Conservation (phyloP, 92 coral and sea anemone species). For the Epizoanthus rinbou region DNA sequence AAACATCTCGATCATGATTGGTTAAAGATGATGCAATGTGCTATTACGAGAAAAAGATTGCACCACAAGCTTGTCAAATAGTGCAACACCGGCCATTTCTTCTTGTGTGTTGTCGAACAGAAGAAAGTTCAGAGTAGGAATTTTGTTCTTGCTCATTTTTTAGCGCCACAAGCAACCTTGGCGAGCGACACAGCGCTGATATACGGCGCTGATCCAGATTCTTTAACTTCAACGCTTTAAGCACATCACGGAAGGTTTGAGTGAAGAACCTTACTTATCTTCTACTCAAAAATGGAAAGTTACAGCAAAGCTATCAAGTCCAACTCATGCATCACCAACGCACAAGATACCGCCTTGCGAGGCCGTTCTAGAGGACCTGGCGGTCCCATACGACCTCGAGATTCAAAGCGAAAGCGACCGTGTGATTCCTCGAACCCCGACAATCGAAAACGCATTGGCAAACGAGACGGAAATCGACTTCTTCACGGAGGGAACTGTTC, state of each 20-base stretch:
- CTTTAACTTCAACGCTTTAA: slow-evolving; percentile 56
- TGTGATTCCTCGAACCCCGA: slow-evolving; percentile 21
- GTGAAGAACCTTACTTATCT: slow-evolving; percentile 21
- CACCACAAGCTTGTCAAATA: slow-evolving; percentile 86
- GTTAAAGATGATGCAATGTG: slow-evolving; percentile 32
- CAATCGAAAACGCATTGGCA: slow-evolving; percentile 18
- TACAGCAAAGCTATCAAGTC: neutral
- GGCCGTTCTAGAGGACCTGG: slow-evolving; percentile 24
- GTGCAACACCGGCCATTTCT: slow-evolving; percentile 39
- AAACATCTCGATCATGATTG: slow-evolving; percentile 45
- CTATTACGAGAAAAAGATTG: slow-evolving; percentile 52
- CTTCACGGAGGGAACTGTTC: slow-evolving; percentile 10
- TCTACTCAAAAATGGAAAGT: slow-evolving; percentile 36
- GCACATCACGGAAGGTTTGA: slow-evolving; percentile 75
- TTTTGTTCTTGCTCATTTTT: neutral
- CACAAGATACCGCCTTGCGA: neutral
- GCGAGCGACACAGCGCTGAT: slow-evolving; percentile 38
- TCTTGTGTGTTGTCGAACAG: slow-evolving; percentile 3
- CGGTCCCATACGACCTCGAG: slow-evolving; percentile 28
- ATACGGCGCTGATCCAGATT: slow-evolving; percentile 60
- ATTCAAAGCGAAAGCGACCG: slow-evolving; percentile 41
- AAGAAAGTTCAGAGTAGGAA: neutral
- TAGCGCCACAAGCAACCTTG: neutral
- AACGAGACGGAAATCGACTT: slow-evolving; percentile 55
- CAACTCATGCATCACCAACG: neutral